Percentiles rank a stretch among this genome's conserved stretches.
Conservation (phyloP, 2,113 vertebrate species). For the Anseranas semipalmata region DNA sequence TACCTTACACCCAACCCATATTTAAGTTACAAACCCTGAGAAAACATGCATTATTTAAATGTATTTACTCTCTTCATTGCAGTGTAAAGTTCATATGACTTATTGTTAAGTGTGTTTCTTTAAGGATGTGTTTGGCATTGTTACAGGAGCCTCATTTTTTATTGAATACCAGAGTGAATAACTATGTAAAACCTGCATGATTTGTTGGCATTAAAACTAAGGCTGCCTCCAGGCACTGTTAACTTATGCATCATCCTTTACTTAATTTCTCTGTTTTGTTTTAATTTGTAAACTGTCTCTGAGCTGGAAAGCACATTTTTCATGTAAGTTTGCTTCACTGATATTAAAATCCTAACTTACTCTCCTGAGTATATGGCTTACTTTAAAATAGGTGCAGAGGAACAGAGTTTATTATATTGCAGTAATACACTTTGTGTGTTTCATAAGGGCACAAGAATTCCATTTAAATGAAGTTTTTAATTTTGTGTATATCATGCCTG, state of each 20-base stretch:
- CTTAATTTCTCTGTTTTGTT: conserved; percentile 71
- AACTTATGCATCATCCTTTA: conserved; percentile 64
- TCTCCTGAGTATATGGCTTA: conserved; percentile 32
- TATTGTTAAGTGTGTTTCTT: conserved; percentile 25
- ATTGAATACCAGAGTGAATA: conserved; percentile 49
- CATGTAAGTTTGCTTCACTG: conserved; percentile 23
- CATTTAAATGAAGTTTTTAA: background rate
- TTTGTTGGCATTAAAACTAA: conserved; percentile 61
- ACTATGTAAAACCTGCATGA: conserved; percentile 36
- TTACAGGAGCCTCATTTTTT: conserved; percentile 57
- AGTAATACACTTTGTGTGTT: background rate
- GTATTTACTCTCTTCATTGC: background rate
- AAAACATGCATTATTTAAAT: conserved; percentile 36
- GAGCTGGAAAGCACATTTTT: conserved; percentile 56
- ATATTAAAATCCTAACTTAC: conserved; percentile 39
- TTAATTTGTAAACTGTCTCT: conserved; percentile 71
- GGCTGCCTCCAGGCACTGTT: conserved; percentile 53
- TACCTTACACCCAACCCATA: background rate
- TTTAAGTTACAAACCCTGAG: background rate
- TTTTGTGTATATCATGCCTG: background rate
- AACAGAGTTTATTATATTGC: conserved; percentile 49
- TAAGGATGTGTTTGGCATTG: conserved; percentile 39
- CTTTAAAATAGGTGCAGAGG: conserved; percentile 37
- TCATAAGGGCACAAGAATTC: background rate
- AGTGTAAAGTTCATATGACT: conserved; percentile 21